Percentiles rank a stretch among this genome's conserved stretches.
Evolutionary conservation across 2,113 vertebrate genomes (phyloP).

Genomic region (Oncorhynchus mykiss): DNA sequence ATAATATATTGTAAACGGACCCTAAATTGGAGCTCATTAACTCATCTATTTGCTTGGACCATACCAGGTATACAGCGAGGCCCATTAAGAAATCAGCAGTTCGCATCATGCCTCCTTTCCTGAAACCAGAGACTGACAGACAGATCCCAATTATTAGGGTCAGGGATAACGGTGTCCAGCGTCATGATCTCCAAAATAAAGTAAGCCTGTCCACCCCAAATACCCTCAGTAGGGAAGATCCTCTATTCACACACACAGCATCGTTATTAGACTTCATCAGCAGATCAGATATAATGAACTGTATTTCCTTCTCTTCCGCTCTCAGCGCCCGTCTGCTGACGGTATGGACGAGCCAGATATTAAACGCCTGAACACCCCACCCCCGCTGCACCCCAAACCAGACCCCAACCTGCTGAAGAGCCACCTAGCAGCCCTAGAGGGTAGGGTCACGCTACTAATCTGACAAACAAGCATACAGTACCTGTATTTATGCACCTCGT

Average conservation of each 20-base stretch:
- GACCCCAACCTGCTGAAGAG: constrained; percentile 81
- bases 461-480: constrained; percentile 15
- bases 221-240: background rate
- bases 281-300: constrained; percentile 11
- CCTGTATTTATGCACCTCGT: too few species aligned
- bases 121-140: constrained; percentile 79
- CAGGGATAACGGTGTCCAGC: constrained; percentile 84
- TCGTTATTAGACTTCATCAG: constrained; percentile 1
- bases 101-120: constrained; percentile 87
- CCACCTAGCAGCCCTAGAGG: constrained; percentile 77
- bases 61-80: constrained; percentile 81
- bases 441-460: constrained; percentile 59
- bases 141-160: constrained; percentile 83
- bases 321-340: constrained; percentile 70
- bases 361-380: constrained; percentile 78
- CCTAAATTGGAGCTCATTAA: constrained; percentile 45
- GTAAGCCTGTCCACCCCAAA: constrained; percentile 56
- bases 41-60: constrained; percentile 45
- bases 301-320: constrained; percentile 14
- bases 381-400: constrained; percentile 84
- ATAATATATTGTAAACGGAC: constrained; percentile 61
- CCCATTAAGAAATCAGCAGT: constrained; percentile 71
- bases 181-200: constrained; percentile 78
- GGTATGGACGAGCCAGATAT: constrained; percentile 81
- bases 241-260: background rate